Base-by-base conservation (phyloP, 2,888 invertebrate species). In the Cephus nigrinus region DNA sequence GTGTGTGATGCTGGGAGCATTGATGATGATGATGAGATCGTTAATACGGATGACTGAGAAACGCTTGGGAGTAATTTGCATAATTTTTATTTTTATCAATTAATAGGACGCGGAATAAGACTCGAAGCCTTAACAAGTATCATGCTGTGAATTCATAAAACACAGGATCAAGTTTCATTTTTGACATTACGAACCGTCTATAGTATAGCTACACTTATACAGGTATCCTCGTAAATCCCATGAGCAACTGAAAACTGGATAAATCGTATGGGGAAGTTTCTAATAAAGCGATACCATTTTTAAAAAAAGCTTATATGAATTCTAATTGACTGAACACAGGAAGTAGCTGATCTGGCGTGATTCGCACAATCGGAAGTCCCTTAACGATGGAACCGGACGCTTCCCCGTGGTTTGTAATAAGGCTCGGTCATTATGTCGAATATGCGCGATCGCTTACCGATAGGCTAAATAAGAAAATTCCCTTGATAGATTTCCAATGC, bases 401-500 rank as follows among this genome's bases (percentile, higher is more conserved):
- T 55, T 55, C 23, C 2, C 23, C 55, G 9, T 9, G 55, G 23
- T 55, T 55, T 55, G 9, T 55, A 55, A 55, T 23, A 9, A 55
- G 55, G 23, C 55, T 9, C 23, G 23, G 55, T 55, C 55, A 55
- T 55, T 55, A 55, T 23, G 55, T 55, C 55, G 55, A 55, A 55
- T 55, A 55, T 55, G 15, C 55, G 23, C 55, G 55, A 55, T 55
- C 23, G 55, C 55, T 71, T 23, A 2, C 12, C 71, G 71, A 71
- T 71, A 31, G 31, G 32, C 71, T 31, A 31, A 55, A 23, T 23
- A 23, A 71, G 23, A 83, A 85, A 87, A 86, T 84, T 82, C 81
- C 81, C 81, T 72, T 78, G 87, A 88, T 88, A 85, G 86, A 87
- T 88, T 86, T 86, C 82, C 86, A 84, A 86, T 84, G 80, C 80